These are phyloP conservation scores for Conomelus anceps DNA, from an alignment of 2,888 invertebrate species.

Conservation along the genomic window DNA sequence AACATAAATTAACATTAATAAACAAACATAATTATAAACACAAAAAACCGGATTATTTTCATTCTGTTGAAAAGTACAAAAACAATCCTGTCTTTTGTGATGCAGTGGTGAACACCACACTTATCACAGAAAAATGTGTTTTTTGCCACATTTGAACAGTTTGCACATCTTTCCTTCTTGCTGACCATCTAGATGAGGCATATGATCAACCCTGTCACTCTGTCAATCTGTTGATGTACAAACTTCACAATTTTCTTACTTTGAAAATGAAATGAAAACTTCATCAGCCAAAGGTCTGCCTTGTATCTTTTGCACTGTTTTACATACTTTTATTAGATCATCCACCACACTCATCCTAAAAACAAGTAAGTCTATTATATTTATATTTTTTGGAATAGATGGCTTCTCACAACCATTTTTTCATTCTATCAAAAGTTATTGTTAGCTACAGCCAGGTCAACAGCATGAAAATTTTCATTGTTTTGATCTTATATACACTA, in stretches of 20 bases:
- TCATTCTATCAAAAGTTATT: slow-evolving; percentile 20
- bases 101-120: not conserved
- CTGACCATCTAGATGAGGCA: not conserved
- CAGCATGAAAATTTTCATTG: slow-evolving; percentile 23
- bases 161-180: not conserved
- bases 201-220: not conserved
- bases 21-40: too few species aligned
- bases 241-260: not conserved
- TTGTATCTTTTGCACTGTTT: not conserved
- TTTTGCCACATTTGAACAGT: not conserved
- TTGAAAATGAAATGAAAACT: not conserved
- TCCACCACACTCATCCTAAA: slow-evolving; percentile 19
- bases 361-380: slow-evolving; percentile 16
- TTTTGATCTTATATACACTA: slow-evolving; percentile 18
- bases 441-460: slow-evolving; percentile 19
- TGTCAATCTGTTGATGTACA: not conserved
- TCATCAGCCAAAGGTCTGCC: not conserved
- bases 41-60: too few species aligned
- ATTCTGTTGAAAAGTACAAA: not conserved
- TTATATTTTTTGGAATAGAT: slow-evolving; percentile 9
- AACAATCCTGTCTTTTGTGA: not conserved
- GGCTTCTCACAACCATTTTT: not conserved
- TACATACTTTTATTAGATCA: not conserved
- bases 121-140: not conserved
- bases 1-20: too few species aligned